Conservation (phyloP, 2,888 invertebrate species). For the Diarsia mendica region DNA sequence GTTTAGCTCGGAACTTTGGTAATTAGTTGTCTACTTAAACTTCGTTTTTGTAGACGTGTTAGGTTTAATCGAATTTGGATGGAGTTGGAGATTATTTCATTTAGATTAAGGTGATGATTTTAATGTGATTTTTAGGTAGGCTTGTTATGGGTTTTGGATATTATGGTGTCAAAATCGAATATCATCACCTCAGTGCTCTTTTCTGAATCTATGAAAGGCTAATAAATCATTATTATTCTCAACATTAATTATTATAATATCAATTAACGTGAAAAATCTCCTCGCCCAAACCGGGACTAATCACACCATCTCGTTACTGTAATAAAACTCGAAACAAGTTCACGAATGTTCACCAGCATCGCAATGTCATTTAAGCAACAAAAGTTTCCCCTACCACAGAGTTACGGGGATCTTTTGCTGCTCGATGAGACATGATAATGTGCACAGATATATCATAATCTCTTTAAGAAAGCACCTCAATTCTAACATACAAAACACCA, state of each 20-base stretch:
- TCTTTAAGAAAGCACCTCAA: neutral
- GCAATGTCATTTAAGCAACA: neutral
- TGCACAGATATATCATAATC: neutral
- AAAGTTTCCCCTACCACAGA: neutral
- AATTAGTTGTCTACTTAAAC: conserved; percentile 78
- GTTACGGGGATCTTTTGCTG: no score
- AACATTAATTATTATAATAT: no score
- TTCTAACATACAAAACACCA: neutral
- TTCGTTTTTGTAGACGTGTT: conserved; percentile 58
- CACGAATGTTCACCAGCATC: neutral
- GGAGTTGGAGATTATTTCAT: conserved; percentile 37
- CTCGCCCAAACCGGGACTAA: neutral
- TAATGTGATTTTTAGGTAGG: neutral
- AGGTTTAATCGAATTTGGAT: conserved; percentile 57
- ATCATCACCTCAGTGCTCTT: neutral
- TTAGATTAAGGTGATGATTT: conserved; percentile 5
- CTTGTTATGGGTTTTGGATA: neutral
- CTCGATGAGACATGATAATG: no score
- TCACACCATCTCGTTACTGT: neutral
- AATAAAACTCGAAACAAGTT: neutral
- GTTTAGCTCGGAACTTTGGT: conserved; percentile 79
- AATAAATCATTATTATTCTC: neutral
- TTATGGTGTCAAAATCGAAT: no score
- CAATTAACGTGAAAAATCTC: no score
- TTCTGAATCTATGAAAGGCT: no score